phyloP scores from a whole-genome alignment of 2,888 invertebrate species.

The Drosophila nigritarsus region DNA sequence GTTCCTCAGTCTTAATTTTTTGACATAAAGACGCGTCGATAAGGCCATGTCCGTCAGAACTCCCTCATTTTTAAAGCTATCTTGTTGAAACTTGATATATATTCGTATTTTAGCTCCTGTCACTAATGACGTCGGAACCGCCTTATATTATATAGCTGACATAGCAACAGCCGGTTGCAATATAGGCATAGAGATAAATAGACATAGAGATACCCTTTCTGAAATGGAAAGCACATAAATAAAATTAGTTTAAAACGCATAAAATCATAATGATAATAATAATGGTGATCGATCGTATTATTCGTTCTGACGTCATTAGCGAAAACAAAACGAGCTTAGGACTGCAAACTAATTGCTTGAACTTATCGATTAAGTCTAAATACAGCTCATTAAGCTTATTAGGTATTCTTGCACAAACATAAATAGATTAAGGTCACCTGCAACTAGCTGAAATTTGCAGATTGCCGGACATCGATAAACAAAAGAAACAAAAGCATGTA shows the following conservation, averaged over 20 bases:
- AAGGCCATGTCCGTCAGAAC: background rate
- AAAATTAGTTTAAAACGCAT: background rate
- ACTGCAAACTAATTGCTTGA: background rate
- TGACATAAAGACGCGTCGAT: background rate
- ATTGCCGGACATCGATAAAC: background rate
- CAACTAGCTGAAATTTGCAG: background rate
- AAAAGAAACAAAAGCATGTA: background rate
- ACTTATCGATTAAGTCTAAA: background rate
- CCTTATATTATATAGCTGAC: background rate
- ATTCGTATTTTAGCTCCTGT: background rate
- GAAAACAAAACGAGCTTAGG: background rate
- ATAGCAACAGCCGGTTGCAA: background rate
- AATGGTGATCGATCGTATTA: background rate
- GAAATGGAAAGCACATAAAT: background rate
- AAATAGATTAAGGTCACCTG: constrained; percentile 5
- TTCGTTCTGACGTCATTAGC: background rate
- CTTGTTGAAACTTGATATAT: background rate
- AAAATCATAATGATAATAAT: too few relatives aligned
- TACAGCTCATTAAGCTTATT: background rate
- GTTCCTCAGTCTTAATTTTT: background rate
- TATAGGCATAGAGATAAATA: background rate
- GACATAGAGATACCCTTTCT: background rate
- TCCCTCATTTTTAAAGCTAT: background rate
- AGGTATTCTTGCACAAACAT: background rate
- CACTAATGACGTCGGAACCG: background rate